Conservation (phyloP, 2,888 invertebrate genomes). For the Andrena haemorrhoa region DNA sequence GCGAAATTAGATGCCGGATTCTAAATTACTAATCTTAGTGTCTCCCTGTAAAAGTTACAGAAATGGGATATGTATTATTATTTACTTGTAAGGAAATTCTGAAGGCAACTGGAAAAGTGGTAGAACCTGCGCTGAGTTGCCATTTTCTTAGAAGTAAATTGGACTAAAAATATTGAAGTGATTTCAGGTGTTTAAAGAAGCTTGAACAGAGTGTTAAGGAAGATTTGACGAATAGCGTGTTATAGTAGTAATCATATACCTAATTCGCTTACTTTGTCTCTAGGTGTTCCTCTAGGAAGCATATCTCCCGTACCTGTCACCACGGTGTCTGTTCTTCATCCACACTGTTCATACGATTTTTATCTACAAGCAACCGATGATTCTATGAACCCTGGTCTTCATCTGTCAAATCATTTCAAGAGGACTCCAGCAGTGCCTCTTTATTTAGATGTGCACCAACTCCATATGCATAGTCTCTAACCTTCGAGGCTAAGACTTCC, state of each 20-base stretch:
- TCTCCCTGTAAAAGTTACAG: too few species aligned
- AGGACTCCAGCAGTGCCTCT: conserved; percentile 12
- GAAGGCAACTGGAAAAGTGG: too few species aligned
- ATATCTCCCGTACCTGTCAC: not conserved
- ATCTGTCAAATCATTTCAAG: conserved; percentile 10
- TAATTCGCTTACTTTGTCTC: not conserved
- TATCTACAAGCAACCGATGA: not conserved
- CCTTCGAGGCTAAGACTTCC: not conserved
- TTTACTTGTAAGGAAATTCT: too few species aligned
- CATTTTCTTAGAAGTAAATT: too few species aligned
- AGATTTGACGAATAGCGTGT: not conserved
- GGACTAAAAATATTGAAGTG: too few species aligned
- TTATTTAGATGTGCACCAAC: conserved; percentile 1
- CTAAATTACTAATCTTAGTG: too few species aligned
- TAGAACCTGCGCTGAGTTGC: too few species aligned
- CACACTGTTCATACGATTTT: not conserved
- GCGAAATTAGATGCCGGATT: too few species aligned
- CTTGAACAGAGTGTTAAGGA: not conserved
- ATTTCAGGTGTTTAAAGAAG: too few species aligned
- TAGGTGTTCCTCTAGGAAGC: not conserved
- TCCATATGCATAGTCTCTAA: not conserved
- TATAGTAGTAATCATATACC: not conserved
- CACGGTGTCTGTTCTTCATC: conserved; percentile 17
- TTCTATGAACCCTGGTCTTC: conserved; percentile 37
- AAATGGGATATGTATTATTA: too few species aligned